A percentile compares a stretch with the other conserved stretches of the same genome.
These are phyloP conservation scores for Pammene aurita DNA, from an alignment of 2,888 invertebrate genomes.

Conservation along the genomic window DNA sequence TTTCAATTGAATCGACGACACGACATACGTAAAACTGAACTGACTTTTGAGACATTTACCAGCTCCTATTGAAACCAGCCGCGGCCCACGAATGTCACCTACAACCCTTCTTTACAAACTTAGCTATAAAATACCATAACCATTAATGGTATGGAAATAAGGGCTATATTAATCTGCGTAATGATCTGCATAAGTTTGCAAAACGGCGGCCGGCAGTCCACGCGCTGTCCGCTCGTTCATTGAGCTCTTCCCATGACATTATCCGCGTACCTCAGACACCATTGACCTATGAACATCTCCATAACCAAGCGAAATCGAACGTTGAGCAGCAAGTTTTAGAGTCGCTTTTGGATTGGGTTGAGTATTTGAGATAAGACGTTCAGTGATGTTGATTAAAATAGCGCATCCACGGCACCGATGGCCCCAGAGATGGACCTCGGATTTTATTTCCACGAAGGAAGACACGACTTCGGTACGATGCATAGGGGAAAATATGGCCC, in stretches of 20 bases:
- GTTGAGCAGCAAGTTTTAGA: background rate
- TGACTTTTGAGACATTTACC: slow-evolving; percentile 51
- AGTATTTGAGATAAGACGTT: slow-evolving; percentile 51
- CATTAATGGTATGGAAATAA: slow-evolving; percentile 53
- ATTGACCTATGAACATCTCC: slow-evolving; percentile 50
- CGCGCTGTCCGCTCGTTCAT: slow-evolving; percentile 81
- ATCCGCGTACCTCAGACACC: slow-evolving; percentile 59
- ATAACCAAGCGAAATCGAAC: slow-evolving; percentile 41
- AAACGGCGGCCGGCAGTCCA: slow-evolving; percentile 76
- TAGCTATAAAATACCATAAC: slow-evolving; percentile 39
- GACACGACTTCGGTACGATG: slow-evolving; percentile 81
- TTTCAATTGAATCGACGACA: slow-evolving; percentile 14
- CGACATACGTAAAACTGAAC: slow-evolving; percentile 20
- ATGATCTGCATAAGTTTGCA: slow-evolving; percentile 60
- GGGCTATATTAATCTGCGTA: slow-evolving; percentile 56
- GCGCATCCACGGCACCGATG: slow-evolving; percentile 82
- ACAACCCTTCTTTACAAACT: slow-evolving; percentile 48
- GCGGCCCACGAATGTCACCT: slow-evolving; percentile 55
- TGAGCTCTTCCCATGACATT: slow-evolving; percentile 84
- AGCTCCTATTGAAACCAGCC: slow-evolving; percentile 60
- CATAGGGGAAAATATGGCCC: slow-evolving; percentile 81
- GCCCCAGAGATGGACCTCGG: slow-evolving; percentile 82
- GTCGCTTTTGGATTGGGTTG: slow-evolving; percentile 39
- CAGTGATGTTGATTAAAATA: slow-evolving; percentile 57
- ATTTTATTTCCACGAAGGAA: slow-evolving; percentile 82